These are phyloP conservation scores for Mesoligia furuncula DNA, from an alignment of 2,888 invertebrate genomes.

Conservation along the genomic window DNA sequence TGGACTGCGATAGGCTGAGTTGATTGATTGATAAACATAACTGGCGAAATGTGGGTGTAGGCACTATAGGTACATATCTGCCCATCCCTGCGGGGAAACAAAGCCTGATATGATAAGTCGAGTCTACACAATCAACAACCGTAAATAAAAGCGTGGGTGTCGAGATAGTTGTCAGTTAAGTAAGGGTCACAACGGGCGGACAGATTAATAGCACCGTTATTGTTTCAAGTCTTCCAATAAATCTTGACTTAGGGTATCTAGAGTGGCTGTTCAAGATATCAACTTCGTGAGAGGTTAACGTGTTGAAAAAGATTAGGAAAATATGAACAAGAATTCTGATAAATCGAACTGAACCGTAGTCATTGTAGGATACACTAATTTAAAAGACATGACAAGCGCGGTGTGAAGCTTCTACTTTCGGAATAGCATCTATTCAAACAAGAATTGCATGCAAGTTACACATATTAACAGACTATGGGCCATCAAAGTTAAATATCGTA, in stretches of 20 bases:
- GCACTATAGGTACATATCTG: neutral
- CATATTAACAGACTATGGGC: neutral
- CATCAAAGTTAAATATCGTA: conserved; percentile 19
- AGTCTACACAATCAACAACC: neutral
- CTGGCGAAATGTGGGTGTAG: neutral
- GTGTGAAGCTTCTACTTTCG: neutral
- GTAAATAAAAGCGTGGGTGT: conserved; percentile 46
- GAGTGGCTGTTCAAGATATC: neutral
- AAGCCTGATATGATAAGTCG: neutral
- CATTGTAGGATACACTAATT: neutral
- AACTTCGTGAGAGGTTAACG: too few species aligned
- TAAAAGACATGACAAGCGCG: neutral
- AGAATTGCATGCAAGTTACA: neutral
- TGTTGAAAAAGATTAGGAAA: neutral
- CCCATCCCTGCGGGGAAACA: neutral
- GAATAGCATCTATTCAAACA: neutral
- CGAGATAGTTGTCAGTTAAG: conserved; percentile 32
- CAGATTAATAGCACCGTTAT: conserved; percentile 40
- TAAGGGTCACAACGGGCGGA: conserved; percentile 40
- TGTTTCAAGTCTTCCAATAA: conserved; percentile 25
- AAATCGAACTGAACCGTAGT: neutral
- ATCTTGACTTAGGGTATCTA: conserved; percentile 23
- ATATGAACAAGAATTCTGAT: neutral
- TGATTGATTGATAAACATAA: neutral
- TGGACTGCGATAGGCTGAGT: too few species aligned